phyloP scores from a whole-genome alignment of 1,140 invertebrate species.

The Polyergus mexicanus region DNA sequence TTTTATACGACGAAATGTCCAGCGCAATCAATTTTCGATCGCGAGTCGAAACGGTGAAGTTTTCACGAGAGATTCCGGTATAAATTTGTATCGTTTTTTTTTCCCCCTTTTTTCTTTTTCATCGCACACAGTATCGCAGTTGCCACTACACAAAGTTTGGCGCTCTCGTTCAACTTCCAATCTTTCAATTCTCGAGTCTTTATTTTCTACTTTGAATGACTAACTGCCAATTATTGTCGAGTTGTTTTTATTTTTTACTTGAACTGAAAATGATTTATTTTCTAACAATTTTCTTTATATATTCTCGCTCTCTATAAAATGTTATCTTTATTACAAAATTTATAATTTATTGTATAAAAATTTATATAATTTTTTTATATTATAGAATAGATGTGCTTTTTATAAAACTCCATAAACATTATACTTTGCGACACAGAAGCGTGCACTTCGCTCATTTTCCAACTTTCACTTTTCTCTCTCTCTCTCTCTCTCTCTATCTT shows the following conservation, averaged over 20 bases:
- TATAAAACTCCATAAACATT: neutral
- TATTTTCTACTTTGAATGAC: constrained; percentile 34
- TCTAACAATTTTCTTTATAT: neutral
- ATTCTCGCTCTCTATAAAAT: too few relatives aligned
- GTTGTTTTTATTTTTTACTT: neutral
- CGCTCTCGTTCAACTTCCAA: neutral
- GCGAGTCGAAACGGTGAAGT: constrained; percentile 22
- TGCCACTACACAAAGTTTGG: neutral
- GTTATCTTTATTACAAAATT: too few relatives aligned
- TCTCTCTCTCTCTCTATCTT: constrained; percentile 2
- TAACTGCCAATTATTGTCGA: constrained; percentile 25
- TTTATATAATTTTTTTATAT: neutral
- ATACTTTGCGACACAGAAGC: neutral
- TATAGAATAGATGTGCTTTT: neutral
- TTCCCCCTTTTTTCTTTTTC: too few relatives aligned
- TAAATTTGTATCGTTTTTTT: constrained; percentile 30
- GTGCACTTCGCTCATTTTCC: constrained; percentile 2
- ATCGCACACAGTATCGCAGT: neutral
- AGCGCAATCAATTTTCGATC: constrained; percentile 44
- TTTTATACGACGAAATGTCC: constrained; percentile 24
- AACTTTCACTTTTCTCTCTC: constrained; percentile 45
- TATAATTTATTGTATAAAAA: too few relatives aligned
- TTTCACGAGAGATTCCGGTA: constrained; percentile 25
- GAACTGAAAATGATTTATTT: neutral
- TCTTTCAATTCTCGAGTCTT: neutral